These are phyloP conservation scores for Euproctis similis DNA, from an alignment of 2,888 invertebrate species.

Conservation along the genomic window DNA sequence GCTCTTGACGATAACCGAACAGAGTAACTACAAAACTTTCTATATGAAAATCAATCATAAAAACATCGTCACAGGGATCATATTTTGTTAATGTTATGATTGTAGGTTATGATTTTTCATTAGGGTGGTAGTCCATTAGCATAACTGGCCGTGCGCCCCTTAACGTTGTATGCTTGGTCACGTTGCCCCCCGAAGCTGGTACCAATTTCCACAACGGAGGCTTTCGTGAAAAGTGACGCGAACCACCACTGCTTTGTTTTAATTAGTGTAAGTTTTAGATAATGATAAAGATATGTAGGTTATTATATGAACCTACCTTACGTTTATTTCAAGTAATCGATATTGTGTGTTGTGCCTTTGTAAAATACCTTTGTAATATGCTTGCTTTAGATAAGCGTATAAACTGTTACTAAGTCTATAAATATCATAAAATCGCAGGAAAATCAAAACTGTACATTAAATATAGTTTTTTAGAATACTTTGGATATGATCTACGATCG, in stretches of 20 bases:
- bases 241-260: conserved; percentile 36
- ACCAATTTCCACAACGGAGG: conserved; percentile 64
- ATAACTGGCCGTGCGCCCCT: conserved; percentile 71
- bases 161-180: conserved; percentile 75
- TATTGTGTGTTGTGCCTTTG: too few relatives aligned
- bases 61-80: conserved; percentile 7
- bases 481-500: too few relatives aligned
- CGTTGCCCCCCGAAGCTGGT: conserved; percentile 66
- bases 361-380: too few relatives aligned
- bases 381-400: too few relatives aligned
- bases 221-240: conserved; percentile 56
- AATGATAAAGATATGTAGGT: too few relatives aligned
- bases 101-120: conserved; percentile 19
- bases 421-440: too few relatives aligned
- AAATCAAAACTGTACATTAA: too few relatives aligned
- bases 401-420: too few relatives aligned
- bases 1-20: conserved; percentile 13
- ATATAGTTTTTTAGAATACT: too few relatives aligned
- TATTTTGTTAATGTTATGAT: conserved; percentile 7
- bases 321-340: too few relatives aligned
- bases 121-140: conserved; percentile 49
- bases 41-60: conserved; percentile 10
- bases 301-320: too few relatives aligned
- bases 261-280: too few relatives aligned
- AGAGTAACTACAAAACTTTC: conserved; percentile 15